These are phyloP conservation scores for Salticus scenicus DNA, from an alignment of 2,888 invertebrate species.

Conservation along the genomic window DNA sequence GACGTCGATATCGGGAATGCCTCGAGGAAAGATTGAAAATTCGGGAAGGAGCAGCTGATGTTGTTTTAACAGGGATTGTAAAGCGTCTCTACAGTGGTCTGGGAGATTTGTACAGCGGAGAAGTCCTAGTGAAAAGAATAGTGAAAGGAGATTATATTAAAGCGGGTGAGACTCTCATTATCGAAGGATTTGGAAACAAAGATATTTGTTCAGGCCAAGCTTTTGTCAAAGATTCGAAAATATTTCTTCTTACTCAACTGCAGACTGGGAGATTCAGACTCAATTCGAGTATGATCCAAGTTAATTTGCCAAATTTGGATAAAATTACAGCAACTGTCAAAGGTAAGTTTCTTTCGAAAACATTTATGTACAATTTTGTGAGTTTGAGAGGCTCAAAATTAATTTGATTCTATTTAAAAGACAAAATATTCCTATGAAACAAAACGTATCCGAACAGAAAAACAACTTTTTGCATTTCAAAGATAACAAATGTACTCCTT, in stretches of 20 bases:
- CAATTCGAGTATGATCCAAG: slow-evolving; percentile 68
- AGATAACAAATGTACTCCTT: no score
- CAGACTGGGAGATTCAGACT: slow-evolving; percentile 66
- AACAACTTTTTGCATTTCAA: no score
- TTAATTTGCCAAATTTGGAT: slow-evolving; percentile 69
- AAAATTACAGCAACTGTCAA: slow-evolving; percentile 67
- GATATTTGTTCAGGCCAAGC: slow-evolving; percentile 65
- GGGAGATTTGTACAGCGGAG: slow-evolving; percentile 60
- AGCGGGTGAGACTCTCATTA: slow-evolving; percentile 63
- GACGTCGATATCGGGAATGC: slow-evolving; percentile 44
- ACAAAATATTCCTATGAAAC: no score
- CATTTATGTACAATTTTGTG: no score
- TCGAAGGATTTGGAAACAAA: slow-evolving; percentile 70
- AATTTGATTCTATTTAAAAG: no score
- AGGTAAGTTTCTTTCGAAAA: no score
- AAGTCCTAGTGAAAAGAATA: slow-evolving; percentile 71
- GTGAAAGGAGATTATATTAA: slow-evolving; percentile 58
- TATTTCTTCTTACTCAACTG: slow-evolving; percentile 69
- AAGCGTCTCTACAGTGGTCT: slow-evolving; percentile 60
- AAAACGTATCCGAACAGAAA: no score
- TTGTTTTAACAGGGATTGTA: slow-evolving; percentile 72
- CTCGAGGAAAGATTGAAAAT: slow-evolving; percentile 56
- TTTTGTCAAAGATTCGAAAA: slow-evolving; percentile 62
- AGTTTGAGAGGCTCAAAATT: no score
- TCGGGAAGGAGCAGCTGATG: slow-evolving; percentile 60